A percentile compares a stretch with the other conserved stretches of the same genome.
phyloP scores from a whole-genome alignment of 1,140 invertebrate species.

The Aphaenogaster floridana region DNA sequence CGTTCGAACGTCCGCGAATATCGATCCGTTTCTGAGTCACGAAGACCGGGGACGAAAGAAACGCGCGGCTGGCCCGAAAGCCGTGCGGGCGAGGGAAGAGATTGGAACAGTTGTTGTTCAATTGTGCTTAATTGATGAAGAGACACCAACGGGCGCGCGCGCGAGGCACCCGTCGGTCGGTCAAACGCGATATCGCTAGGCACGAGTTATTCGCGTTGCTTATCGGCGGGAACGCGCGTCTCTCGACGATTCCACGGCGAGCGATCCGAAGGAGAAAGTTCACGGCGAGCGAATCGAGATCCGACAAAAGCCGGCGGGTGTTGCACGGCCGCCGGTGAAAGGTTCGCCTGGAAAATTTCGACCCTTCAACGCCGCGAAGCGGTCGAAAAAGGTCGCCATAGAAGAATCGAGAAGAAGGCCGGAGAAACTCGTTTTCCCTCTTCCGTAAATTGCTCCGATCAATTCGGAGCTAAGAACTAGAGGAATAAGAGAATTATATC shows the following conservation, averaged over 20 bases:
- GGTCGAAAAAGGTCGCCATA: not conserved
- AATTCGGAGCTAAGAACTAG: not conserved
- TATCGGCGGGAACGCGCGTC: slow-evolving; percentile 1
- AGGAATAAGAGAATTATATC: not conserved
- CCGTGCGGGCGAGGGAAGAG: slow-evolving; percentile 65
- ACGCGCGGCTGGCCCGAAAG: slow-evolving; percentile 52
- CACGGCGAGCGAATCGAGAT: not conserved
- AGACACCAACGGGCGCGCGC: slow-evolving; percentile 44
- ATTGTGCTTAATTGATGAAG: slow-evolving; percentile 83
- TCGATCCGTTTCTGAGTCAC: slow-evolving; percentile 41
- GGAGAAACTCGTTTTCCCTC: not conserved
- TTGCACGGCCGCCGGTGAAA: slow-evolving; percentile 1
- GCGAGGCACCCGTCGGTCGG: slow-evolving; percentile 71
- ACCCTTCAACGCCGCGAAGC: not conserved
- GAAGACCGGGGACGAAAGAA: slow-evolving; percentile 56
- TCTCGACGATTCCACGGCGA: not conserved
- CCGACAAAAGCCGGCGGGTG: not conserved
- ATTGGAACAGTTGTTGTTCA: slow-evolving; percentile 81
- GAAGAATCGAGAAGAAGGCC: not conserved
- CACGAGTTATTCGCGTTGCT: slow-evolving; percentile 29
- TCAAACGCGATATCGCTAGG: slow-evolving; percentile 39
- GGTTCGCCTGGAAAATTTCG: not conserved
- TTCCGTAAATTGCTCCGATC: not conserved
- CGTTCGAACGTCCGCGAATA: slow-evolving; percentile 36
- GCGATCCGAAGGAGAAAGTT: slow-evolving; percentile 29